Evolutionary conservation across 2,797 vertebrate species (phyloP).

Genomic region (Erpetoichthys calabaricus): DNA sequence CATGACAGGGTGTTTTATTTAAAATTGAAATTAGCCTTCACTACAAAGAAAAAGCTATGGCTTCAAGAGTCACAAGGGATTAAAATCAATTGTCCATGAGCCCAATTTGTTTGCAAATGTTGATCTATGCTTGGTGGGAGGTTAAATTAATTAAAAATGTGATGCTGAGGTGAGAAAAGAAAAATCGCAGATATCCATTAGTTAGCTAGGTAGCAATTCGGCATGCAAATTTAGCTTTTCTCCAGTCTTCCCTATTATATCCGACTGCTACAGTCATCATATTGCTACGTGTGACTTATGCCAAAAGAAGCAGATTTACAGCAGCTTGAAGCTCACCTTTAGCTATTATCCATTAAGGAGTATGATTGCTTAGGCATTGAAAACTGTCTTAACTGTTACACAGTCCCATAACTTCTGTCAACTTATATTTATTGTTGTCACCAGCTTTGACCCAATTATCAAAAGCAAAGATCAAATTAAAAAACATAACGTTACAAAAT

Average conservation of each 20-base stretch:
- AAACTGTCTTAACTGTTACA: no score
- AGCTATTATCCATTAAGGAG: not conserved
- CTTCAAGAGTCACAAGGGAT: conserved; percentile 1
- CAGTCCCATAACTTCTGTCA: no score
- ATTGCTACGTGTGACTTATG: conserved; percentile 1
- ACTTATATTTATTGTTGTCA: no score
- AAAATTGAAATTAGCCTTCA: conserved; percentile 8
- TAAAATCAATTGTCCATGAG: conserved; percentile 6
- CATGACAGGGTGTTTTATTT: conserved; percentile 12
- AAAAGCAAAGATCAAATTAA: no score
- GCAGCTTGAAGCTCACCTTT: not conserved
- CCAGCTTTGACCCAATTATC: no score
- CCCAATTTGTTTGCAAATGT: conserved; percentile 13
- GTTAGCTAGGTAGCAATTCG: not conserved
- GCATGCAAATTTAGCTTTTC: conserved; percentile 1
- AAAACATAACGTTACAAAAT: no score
- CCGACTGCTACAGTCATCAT: not conserved
- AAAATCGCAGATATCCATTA: conserved; percentile 2
- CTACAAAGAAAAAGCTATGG: not conserved
- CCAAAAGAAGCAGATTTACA: not conserved
- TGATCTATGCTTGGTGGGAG: conserved; percentile 12
- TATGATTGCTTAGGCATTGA: no score
- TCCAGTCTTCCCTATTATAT: conserved; percentile 3
- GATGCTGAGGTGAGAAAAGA: conserved; percentile 1
- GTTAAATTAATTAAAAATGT: conserved; percentile 7